Evolutionary conservation across 2,113 vertebrate genomes (phyloP).

Genomic region (Octodon degus): DNA sequence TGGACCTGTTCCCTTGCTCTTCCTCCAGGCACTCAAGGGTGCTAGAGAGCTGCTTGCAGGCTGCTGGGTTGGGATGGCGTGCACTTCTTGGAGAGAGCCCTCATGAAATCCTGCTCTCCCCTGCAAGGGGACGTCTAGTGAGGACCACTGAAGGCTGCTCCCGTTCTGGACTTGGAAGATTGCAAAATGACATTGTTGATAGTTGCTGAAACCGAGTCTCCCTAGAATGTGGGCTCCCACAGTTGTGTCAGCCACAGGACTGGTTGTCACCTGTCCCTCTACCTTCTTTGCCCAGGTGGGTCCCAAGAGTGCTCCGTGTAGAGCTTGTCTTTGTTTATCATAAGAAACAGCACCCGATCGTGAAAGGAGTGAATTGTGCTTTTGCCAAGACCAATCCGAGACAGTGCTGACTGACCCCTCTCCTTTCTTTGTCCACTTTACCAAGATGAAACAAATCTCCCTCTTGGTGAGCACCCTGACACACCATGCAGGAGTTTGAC

Average conservation of each 20-base stretch:
- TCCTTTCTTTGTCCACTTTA: neutral
- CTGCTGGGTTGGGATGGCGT: neutral
- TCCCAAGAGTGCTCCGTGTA: neutral
- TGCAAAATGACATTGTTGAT: neutral
- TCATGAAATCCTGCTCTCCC: neutral
- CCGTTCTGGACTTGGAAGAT: neutral
- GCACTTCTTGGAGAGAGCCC: neutral
- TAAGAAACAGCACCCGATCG: neutral
- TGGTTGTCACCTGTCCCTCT: neutral
- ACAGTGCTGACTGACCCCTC: neutral
- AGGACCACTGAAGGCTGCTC: neutral
- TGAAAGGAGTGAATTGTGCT: neutral
- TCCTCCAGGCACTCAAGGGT: neutral
- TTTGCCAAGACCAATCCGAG: neutral
- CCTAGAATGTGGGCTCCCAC: too few relatives aligned
- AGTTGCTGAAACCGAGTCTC: neutral
- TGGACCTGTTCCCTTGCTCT: accelerated
- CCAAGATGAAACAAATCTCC: neutral
- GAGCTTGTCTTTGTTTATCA: neutral
- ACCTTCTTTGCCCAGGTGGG: neutral
- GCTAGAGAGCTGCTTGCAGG: neutral
- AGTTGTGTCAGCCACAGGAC: neutral
- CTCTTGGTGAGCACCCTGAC: neutral
- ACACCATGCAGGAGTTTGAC: neutral
- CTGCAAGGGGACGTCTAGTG: neutral